A percentile compares a stretch with the other conserved stretches of the same genome.
These are phyloP conservation scores for Otis tarda DNA, from an alignment of 2,113 vertebrate species.

Conservation along the genomic window DNA sequence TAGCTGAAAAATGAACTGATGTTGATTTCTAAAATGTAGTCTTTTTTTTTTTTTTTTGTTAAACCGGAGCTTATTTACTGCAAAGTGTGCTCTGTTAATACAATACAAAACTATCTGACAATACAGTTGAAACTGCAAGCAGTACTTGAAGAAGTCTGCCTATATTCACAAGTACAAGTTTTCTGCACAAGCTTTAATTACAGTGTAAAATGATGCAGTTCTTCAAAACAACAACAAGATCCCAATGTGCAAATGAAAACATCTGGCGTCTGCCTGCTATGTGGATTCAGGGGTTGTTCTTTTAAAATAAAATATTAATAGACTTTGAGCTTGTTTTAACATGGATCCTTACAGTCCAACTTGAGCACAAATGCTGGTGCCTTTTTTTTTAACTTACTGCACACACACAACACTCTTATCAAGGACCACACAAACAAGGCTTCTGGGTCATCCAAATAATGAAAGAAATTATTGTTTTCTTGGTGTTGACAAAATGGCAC, in stretches of 20 bases:
- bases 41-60: background rate
- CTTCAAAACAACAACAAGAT: background rate
- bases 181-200: conserved; percentile 6
- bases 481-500: background rate
- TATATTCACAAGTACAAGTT: background rate
- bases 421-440: background rate
- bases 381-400: background rate
- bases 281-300: background rate
- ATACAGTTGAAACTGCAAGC: background rate
- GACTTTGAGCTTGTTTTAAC: background rate
- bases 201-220: background rate
- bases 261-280: background rate
- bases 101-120: background rate
- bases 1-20: background rate
- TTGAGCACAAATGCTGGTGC: background rate
- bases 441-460: background rate
- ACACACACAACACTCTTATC: background rate
- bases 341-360: background rate
- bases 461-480: background rate
- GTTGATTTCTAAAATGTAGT: background rate
- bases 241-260: accelerated
- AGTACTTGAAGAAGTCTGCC: background rate
- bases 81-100: background rate
- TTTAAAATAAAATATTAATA: background rate
- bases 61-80: background rate